Evolutionary conservation across 2,113 vertebrate genomes (phyloP).

Genomic region (Callithrix jacchus): DNA sequence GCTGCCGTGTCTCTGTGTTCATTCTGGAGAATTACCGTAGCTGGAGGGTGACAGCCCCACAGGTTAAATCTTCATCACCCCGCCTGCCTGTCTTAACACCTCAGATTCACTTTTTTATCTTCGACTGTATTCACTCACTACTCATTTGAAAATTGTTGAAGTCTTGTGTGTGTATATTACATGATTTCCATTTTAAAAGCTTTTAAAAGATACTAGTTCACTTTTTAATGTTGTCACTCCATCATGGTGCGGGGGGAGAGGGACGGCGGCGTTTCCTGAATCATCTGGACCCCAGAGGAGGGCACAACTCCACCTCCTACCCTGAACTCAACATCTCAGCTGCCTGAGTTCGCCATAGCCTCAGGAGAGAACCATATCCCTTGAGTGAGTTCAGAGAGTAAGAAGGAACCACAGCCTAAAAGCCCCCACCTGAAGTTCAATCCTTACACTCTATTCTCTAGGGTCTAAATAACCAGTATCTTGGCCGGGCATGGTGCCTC

Average conservation of each 20-base stretch:
- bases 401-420: background rate
- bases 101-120: background rate
- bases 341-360: background rate
- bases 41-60: constrained; percentile 15
- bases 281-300: background rate
- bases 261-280: background rate
- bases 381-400: background rate
- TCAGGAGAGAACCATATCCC: background rate
- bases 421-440: background rate
- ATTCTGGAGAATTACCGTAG: background rate
- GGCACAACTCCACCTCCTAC: rapidly evolving
- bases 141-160: background rate
- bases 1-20: background rate
- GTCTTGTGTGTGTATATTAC: background rate
- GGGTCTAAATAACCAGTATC: background rate
- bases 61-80: constrained; percentile 33
- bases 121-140: background rate
- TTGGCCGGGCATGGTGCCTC: too few relatives aligned
- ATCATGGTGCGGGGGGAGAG: background rate
- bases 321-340: background rate
- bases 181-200: background rate
- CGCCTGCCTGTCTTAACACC: background rate
- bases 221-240: background rate
- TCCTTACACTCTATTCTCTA: background rate
- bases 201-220: background rate